Conservation (phyloP, 2,113 vertebrate species). For the Zosterops borbonicus region DNA sequence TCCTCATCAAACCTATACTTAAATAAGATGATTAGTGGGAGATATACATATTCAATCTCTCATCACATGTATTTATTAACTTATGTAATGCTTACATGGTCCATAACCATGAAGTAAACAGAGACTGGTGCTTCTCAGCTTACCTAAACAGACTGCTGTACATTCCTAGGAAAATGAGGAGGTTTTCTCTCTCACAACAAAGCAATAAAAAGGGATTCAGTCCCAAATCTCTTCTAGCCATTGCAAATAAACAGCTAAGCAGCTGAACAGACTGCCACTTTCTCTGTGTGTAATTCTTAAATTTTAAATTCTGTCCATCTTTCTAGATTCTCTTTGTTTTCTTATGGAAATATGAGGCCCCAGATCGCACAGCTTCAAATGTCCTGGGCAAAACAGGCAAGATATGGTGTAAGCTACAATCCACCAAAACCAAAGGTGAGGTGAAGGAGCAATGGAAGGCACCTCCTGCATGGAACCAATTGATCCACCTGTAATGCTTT, state of each 20-base stretch:
- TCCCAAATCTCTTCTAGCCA: neutral
- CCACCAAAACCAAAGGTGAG: neutral
- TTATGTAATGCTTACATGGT: neutral
- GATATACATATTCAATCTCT: neutral
- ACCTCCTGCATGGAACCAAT: neutral
- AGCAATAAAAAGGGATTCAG: neutral
- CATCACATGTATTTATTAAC: neutral
- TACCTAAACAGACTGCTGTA: neutral
- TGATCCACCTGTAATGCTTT: neutral
- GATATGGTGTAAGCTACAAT: neutral
- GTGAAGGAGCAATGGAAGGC: neutral
- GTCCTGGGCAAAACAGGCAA: neutral
- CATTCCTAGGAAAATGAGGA: neutral
- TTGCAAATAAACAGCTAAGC: conserved; percentile 31
- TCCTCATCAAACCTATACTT: neutral
- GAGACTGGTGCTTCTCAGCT: neutral
- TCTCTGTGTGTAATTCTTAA: neutral
- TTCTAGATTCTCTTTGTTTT: neutral
- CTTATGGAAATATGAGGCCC: neutral
- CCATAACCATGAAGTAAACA: neutral
- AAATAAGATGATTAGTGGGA: neutral
- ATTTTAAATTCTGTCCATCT: neutral
- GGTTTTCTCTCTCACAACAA: neutral
- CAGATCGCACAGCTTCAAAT: neutral
- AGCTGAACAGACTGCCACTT: neutral